Percentiles rank a stretch among this genome's conserved stretches.
These are phyloP conservation scores for Clanis bilineata DNA, from an alignment of 2,888 invertebrate species.

Conservation along the genomic window DNA sequence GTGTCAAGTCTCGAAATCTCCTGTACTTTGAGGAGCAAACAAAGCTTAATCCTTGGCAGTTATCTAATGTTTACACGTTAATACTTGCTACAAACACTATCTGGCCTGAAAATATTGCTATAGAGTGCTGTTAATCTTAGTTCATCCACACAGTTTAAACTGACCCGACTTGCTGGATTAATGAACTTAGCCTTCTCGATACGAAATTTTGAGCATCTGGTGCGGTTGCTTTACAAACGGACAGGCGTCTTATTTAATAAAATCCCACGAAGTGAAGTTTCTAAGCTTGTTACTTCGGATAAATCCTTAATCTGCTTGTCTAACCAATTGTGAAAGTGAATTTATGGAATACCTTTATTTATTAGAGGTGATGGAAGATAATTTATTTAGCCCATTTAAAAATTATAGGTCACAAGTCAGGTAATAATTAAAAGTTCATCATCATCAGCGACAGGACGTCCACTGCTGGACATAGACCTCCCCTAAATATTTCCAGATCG, in stretches of 20 bases:
- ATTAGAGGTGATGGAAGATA: too few species aligned
- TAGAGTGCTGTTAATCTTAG: background rate
- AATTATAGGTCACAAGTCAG: too few species aligned
- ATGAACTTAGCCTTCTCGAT: background rate
- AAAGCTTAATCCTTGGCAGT: background rate
- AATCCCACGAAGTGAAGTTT: background rate
- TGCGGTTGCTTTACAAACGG: background rate
- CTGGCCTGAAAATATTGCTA: background rate
- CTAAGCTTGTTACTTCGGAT: background rate
- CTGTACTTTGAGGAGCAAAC: background rate
- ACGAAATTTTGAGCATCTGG: background rate
- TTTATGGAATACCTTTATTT: background rate
- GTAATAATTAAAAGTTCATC: too few species aligned
- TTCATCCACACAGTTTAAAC: background rate
- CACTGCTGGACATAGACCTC: too few species aligned
- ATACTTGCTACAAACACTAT: background rate
- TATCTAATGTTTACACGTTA: background rate
- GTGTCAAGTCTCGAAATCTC: background rate
- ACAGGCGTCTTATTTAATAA: too few species aligned
- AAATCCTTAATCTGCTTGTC: background rate
- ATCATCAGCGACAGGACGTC: too few species aligned
- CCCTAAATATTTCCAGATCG: too few species aligned
- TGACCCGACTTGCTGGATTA: background rate
- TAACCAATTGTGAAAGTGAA: background rate
- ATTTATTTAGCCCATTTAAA: too few species aligned